Evolutionary conservation across 2,797 vertebrate genomes (phyloP).

Genomic region (Halcyon leucocephala): DNA sequence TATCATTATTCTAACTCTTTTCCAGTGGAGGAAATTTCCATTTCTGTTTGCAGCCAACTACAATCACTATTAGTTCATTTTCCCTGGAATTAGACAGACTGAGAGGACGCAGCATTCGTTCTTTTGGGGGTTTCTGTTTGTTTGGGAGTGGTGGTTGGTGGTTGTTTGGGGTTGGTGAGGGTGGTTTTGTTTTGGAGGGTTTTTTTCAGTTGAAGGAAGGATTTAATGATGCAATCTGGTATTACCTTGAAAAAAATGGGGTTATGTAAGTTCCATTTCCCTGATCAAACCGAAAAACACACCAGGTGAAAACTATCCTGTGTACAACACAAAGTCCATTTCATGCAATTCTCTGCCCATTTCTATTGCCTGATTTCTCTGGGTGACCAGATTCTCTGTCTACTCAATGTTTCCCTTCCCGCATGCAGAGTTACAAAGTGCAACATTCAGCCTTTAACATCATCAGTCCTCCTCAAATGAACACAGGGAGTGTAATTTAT

Average conservation of each 20-base stretch:
- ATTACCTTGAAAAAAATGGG: not conserved
- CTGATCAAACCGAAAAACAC: not conserved
- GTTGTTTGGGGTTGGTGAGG: not conserved
- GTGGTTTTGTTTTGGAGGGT: not conserved
- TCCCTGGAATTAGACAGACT: not conserved
- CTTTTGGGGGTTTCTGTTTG: not conserved
- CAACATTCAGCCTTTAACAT: not conserved
- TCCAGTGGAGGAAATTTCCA: not conserved
- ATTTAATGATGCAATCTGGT: not conserved
- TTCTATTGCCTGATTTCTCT: not conserved
- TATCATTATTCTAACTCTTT: too few relatives aligned
- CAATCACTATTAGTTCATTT: not conserved
- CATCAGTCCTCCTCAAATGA: not conserved
- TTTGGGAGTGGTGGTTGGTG: accelerated
- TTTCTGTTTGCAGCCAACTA: not conserved
- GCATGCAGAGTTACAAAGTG: not conserved
- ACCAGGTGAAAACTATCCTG: not conserved
- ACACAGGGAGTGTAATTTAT: not conserved
- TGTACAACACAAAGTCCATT: not conserved
- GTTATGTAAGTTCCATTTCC: not conserved
- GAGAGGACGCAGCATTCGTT: accelerated
- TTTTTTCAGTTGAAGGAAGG: not conserved
- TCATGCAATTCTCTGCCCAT: not conserved
- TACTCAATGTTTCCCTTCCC: not conserved
- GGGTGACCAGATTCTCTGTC: not conserved